These are phyloP conservation scores for Epinephelus awoara DNA, from an alignment of 2,797 vertebrate species.

Conservation along the genomic window DNA sequence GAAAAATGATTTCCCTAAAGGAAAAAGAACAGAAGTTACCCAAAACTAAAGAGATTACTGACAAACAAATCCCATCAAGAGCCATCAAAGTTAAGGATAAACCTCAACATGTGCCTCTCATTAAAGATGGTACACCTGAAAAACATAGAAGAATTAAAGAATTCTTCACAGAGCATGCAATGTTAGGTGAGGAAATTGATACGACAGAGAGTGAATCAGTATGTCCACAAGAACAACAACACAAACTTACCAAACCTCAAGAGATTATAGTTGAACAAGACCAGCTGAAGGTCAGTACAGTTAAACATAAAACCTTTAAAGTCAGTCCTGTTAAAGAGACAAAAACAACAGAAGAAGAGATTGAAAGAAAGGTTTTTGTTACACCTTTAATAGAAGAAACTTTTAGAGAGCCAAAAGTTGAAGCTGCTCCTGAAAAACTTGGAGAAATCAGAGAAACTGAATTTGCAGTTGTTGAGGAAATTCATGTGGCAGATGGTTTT, in stretches of 20 bases:
- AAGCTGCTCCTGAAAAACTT: not conserved
- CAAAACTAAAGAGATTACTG: not conserved
- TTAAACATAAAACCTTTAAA: no score
- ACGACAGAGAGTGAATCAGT: not conserved
- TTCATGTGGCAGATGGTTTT: accelerated
- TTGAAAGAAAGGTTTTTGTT: no score
- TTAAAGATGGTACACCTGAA: not conserved
- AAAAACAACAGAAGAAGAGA: no score
- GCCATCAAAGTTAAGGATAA: not conserved
- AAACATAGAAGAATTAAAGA: not conserved
- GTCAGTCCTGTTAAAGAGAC: no score
- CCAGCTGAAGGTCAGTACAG: no score
- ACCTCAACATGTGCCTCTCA: not conserved
- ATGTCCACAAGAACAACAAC: no score
- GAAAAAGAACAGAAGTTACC: not conserved
- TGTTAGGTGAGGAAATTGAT: no score
- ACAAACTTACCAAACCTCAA: not conserved
- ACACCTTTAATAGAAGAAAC: not conserved
- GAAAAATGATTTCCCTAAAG: not conserved
- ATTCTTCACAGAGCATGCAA: no score
- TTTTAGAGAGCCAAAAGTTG: not conserved
- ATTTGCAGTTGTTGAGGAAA: not conserved
- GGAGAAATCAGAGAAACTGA: not conserved
- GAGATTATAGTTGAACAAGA: not conserved
- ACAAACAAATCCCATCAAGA: not conserved